phyloP scores from a whole-genome alignment of 2,888 invertebrate genomes.

The Dasypogon diadema region DNA sequence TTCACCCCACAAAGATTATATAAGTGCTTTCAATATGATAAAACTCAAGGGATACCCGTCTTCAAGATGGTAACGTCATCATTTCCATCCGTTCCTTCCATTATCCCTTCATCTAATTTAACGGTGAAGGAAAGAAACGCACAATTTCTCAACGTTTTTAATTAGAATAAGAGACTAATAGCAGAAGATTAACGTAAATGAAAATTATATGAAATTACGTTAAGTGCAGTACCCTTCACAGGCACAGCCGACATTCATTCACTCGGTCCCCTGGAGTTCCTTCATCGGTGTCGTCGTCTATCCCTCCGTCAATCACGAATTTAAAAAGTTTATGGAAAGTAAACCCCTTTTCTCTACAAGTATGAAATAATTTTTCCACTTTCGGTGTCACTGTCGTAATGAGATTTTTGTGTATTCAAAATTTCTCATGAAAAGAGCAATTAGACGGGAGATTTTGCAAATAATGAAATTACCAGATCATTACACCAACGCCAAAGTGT shows the following conservation, averaged over 20 bases:
- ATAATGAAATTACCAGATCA: conserved; percentile 22
- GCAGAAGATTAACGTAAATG: conserved; percentile 22
- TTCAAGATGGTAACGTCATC: background rate
- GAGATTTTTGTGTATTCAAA: background rate
- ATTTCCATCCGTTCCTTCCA: background rate
- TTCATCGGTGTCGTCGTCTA: background rate
- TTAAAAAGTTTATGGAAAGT: background rate
- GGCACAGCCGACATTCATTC: background rate
- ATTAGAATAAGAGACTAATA: background rate
- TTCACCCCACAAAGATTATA: background rate
- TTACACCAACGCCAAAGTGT: background rate
- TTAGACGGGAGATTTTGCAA: conserved; percentile 11
- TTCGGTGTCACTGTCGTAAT: background rate
- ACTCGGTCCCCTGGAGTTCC: too few species aligned
- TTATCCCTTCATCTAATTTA: background rate
- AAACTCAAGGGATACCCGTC: background rate
- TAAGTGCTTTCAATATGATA: background rate
- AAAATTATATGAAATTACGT: background rate
- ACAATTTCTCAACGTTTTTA: background rate
- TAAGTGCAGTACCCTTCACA: conserved; percentile 4
- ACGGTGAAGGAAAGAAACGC: background rate
- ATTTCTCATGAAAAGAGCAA: background rate
- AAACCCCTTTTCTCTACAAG: background rate
- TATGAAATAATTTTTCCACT: background rate
- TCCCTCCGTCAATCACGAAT: background rate